Conservation (phyloP, 2,888 invertebrate genomes). For the Hemistola chrysoprasaria region DNA sequence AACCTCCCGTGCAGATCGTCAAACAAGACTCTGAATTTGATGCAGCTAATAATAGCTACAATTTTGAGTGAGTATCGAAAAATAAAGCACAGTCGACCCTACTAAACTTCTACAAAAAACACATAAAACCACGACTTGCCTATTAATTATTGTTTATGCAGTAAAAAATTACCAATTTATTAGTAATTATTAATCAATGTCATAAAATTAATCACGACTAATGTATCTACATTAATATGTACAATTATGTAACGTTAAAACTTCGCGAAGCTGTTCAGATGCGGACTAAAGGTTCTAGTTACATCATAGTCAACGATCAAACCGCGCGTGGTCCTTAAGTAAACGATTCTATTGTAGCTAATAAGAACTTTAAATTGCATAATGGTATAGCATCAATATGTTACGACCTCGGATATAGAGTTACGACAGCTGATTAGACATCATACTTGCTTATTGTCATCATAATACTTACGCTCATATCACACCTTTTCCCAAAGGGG, state of each 20-base stretch:
- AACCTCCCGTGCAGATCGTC: conserved; percentile 73
- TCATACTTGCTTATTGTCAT: too few species aligned
- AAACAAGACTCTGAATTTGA: conserved; percentile 84
- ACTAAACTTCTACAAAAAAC: too few species aligned
- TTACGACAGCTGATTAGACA: too few species aligned
- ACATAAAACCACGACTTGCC: too few species aligned
- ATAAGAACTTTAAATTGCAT: conserved; percentile 13
- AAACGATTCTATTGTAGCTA: conserved; percentile 18
- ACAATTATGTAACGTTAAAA: conserved; percentile 6
- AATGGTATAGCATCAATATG: conserved; percentile 6
- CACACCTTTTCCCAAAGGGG: too few species aligned
- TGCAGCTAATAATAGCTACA: conserved; percentile 84
- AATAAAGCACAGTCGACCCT: too few species aligned
- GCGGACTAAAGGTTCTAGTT: neutral
- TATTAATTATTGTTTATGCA: too few species aligned
- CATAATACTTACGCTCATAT: too few species aligned
- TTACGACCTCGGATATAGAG: conserved; percentile 16
- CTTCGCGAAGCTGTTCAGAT: conserved; percentile 1
- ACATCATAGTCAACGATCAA: conserved; percentile 2
- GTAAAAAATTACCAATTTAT: too few species aligned
- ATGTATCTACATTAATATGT: conserved; percentile 3
- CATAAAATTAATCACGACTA: too few species aligned
- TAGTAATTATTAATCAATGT: too few species aligned
- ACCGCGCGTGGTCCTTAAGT: conserved; percentile 1
- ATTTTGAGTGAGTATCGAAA: conserved; percentile 82